Conservation (phyloP, 2,888 invertebrate genomes). For the Steinernema scapterisci region DNA sequence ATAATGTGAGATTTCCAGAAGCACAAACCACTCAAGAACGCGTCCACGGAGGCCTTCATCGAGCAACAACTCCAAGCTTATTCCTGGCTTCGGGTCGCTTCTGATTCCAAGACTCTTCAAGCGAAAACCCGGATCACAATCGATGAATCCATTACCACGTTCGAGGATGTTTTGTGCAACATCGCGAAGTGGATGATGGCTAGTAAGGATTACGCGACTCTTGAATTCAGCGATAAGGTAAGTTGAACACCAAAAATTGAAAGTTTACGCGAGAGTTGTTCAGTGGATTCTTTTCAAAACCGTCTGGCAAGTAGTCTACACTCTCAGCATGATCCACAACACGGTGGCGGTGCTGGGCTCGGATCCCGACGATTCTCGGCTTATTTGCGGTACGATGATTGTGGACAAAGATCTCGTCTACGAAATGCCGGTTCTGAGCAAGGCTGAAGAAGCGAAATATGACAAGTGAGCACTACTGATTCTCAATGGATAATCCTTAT, state of each 20-base stretch:
- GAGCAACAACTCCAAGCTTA: not conserved
- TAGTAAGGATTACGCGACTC: not conserved
- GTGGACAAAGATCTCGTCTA: not conserved
- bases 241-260: not conserved
- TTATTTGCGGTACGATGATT: not conserved
- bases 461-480: too few relatives aligned
- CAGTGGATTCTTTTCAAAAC: slow-evolving; percentile 13
- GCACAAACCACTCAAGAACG: too few relatives aligned
- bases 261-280: not conserved
- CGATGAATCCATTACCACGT: not conserved
- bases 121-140: not conserved
- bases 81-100: not conserved
- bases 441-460: too few relatives aligned
- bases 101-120: not conserved
- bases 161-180: not conserved
- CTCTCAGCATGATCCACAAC: not conserved
- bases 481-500: too few relatives aligned
- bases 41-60: not conserved
- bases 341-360: not conserved
- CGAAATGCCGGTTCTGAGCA: too few relatives aligned
- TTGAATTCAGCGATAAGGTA: not conserved
- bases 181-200: slow-evolving; percentile 9
- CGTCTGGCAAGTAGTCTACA: not conserved
- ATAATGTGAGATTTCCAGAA: too few relatives aligned
- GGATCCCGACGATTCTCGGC: not conserved